Conservation (phyloP, 2,797 vertebrate species). For the Melanotaenia trifasciata region DNA sequence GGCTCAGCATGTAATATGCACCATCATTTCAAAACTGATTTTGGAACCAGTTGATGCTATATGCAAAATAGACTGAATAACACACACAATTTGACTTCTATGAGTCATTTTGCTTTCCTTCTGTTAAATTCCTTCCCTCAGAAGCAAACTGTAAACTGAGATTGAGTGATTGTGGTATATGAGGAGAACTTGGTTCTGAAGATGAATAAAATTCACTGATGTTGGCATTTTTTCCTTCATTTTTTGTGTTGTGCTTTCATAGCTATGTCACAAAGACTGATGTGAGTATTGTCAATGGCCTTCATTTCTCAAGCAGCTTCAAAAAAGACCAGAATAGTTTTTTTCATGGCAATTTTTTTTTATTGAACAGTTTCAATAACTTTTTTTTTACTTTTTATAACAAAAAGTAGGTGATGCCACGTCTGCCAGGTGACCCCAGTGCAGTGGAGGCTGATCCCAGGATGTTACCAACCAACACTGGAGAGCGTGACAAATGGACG, state of each 20-base stretch:
- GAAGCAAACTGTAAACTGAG: slow-evolving; percentile 77
- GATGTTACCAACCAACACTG: slow-evolving; percentile 80
- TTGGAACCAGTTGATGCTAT: slow-evolving; percentile 77
- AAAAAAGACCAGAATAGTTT: slow-evolving; percentile 37
- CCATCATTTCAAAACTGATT: slow-evolving; percentile 66
- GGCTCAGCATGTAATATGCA: slow-evolving; percentile 76
- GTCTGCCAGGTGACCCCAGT: slow-evolving; percentile 66
- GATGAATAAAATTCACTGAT: slow-evolving; percentile 87
- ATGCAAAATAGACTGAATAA: slow-evolving; percentile 73
- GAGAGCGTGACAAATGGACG: slow-evolving; percentile 61
- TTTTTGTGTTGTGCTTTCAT: slow-evolving; percentile 39
- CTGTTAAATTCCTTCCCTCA: slow-evolving; percentile 77
- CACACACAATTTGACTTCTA: slow-evolving; percentile 68
- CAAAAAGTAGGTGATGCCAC: slow-evolving; percentile 78
- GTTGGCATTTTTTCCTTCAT: slow-evolving; percentile 73
- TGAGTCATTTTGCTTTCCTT: slow-evolving; percentile 72
- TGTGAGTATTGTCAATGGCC: not conserved
- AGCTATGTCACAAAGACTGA: not conserved
- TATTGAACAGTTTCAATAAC: slow-evolving; percentile 79
- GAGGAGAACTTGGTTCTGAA: slow-evolving; percentile 79
- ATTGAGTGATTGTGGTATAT: slow-evolving; percentile 74
- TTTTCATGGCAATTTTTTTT: slow-evolving; percentile 79
- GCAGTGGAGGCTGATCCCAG: slow-evolving; percentile 81
- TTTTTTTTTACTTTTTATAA: slow-evolving; percentile 72
- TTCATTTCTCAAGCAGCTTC: slow-evolving; percentile 10